Conservation (phyloP, 2,113 vertebrate species). For the Brachypteracias leptosomus region DNA sequence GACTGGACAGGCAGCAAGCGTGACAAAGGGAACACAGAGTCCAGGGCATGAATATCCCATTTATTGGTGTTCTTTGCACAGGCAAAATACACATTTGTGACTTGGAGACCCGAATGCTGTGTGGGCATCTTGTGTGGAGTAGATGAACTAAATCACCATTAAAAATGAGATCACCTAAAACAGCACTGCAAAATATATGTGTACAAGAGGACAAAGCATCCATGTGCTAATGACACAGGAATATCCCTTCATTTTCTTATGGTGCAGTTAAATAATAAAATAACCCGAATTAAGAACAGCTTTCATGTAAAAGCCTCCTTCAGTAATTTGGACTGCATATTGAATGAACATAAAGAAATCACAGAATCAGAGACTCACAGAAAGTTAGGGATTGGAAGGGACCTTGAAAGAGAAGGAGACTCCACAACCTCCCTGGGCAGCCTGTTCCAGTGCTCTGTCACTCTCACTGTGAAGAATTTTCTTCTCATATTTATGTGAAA, state of each 20-base stretch:
- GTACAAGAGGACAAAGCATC: neutral
- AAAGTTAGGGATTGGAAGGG: no score
- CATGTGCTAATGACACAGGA: neutral
- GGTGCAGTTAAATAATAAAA: neutral
- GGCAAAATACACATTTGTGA: neutral
- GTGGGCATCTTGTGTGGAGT: no score
- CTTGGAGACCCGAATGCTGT: neutral
- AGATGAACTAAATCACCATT: neutral
- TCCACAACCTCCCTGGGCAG: no score
- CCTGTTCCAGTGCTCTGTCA: no score
- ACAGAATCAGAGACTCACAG: no score
- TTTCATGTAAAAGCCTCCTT: neutral
- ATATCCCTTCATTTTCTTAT: neutral
- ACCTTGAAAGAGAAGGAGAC: no score
- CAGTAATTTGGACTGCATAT: neutral
- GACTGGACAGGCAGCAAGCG: neutral
- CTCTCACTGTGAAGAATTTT: no score
- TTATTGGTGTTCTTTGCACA: neutral
- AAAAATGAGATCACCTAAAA: neutral
- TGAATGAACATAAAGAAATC: neutral
- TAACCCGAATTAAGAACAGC: neutral
- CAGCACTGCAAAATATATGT: neutral
- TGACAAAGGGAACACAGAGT: neutral
- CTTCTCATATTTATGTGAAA: no score
- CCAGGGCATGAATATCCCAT: neutral